A percentile compares a stretch with the other conserved stretches of the same genome.
phyloP scores from a whole-genome alignment of 2,797 vertebrate genomes.

The Oreortyx pictus region DNA sequence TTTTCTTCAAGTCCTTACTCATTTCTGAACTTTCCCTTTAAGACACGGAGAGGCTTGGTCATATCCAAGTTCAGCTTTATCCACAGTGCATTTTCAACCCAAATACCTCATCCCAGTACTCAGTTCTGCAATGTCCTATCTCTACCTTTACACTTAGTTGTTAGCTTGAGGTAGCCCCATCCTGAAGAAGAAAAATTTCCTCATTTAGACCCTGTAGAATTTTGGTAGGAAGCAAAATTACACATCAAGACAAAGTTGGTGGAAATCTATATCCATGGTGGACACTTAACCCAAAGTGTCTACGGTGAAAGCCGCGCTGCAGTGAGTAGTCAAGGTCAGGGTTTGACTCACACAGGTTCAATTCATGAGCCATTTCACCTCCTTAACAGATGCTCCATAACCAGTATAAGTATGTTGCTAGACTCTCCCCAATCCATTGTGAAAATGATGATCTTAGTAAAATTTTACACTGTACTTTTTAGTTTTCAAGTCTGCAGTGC shows the following conservation, averaged over 20 bases:
- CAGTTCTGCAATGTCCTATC: not conserved
- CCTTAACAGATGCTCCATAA: conserved; percentile 25
- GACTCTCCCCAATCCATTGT: not conserved
- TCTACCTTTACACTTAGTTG: not conserved
- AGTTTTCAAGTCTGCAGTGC: not conserved
- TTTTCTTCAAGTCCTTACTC: not conserved
- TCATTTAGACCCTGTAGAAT: not conserved
- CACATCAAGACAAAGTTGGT: not conserved
- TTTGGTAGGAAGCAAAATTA: not conserved
- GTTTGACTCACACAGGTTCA: not conserved
- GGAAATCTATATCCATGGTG: too few species aligned
- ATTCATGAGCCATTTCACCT: not conserved
- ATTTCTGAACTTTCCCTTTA: not conserved
- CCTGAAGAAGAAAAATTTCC: not conserved
- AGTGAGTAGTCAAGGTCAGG: not conserved
- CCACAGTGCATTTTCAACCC: not conserved
- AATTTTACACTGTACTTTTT: not conserved
- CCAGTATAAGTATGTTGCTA: conserved; percentile 19
- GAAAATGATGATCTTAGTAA: conserved; percentile 34
- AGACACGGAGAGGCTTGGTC: not conserved
- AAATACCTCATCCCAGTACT: not conserved
- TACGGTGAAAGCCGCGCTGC: not conserved
- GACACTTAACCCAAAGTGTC: not conserved
- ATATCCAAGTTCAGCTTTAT: not conserved
- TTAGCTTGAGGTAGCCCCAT: not conserved